Evolutionary conservation across 2,888 invertebrate genomes (phyloP).

Genomic region (Eupithecia tripunctaria): DNA sequence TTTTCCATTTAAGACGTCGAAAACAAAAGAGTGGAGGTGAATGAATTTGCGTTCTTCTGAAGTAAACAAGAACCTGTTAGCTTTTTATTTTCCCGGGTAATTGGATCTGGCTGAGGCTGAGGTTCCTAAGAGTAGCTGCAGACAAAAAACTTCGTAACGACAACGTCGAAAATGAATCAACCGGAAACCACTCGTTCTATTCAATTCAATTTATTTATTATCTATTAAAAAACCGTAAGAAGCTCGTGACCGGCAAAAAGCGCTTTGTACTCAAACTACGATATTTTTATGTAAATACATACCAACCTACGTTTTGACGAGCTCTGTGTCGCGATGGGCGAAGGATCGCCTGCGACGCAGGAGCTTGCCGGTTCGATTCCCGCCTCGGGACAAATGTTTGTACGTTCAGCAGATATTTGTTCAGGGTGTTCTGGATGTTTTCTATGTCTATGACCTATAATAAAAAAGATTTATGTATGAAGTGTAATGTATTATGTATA

Average conservation of each 20-base stretch:
- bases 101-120: slow-evolving; percentile 60
- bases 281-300: not conserved
- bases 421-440: too few species aligned
- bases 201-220: not conserved
- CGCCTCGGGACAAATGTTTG: too few species aligned
- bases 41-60: slow-evolving; percentile 61
- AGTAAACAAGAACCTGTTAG: slow-evolving; percentile 66
- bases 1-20: slow-evolving; percentile 48
- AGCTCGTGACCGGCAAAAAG: not conserved
- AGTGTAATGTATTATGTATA: too few species aligned
- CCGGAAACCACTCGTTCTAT: not conserved
- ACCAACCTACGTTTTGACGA: too few species aligned
- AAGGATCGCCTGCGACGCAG: too few species aligned
- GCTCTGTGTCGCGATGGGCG: too few species aligned
- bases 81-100: slow-evolving; percentile 70
- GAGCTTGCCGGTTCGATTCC: too few species aligned
- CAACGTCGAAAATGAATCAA: too few species aligned
- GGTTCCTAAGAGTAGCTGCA: slow-evolving; percentile 28
- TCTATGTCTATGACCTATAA: too few species aligned
- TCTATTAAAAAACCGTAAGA: not conserved
- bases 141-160: too few species aligned
- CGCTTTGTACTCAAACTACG: not conserved
- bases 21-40: slow-evolving; percentile 55
- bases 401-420: too few species aligned
- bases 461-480: too few species aligned